These are phyloP conservation scores for Uropsilus gracilis DNA, from an alignment of 2,113 vertebrate species.

Conservation along the genomic window DNA sequence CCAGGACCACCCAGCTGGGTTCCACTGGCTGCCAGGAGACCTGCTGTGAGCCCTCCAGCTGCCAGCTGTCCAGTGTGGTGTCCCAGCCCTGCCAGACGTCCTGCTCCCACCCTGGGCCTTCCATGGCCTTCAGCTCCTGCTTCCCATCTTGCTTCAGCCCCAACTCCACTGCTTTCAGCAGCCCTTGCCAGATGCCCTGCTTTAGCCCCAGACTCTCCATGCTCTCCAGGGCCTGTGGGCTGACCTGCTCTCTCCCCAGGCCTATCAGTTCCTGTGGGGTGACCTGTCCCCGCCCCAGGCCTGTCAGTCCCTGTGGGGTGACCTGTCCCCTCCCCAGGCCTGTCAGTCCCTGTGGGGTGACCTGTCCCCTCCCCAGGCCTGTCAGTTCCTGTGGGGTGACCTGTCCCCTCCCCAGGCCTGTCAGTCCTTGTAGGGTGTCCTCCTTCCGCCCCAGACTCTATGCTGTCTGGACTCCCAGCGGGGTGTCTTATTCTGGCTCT, in stretches of 20 bases:
- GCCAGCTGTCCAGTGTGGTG: neutral
- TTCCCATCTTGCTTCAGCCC: too few species aligned
- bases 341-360: too few species aligned
- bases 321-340: neutral
- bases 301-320: neutral
- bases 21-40: neutral
- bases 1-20: neutral
- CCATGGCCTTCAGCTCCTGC: too few species aligned
- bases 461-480: neutral
- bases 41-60: neutral
- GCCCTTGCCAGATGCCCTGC: neutral
- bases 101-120: neutral
- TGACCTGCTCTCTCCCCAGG: too few species aligned
- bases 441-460: too few species aligned
- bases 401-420: fast-evolving
- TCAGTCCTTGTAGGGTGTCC: neutral
- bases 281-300: too few species aligned
- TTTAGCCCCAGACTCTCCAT: neutral
- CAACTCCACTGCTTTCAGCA: too few species aligned
- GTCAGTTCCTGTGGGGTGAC: too few species aligned
- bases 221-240: too few species aligned
- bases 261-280: neutral
- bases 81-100: neutral
- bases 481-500: neutral
- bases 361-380: neutral